Evolutionary conservation across 2,113 vertebrate genomes (phyloP).

Genomic region (Syngnathus floridae): DNA sequence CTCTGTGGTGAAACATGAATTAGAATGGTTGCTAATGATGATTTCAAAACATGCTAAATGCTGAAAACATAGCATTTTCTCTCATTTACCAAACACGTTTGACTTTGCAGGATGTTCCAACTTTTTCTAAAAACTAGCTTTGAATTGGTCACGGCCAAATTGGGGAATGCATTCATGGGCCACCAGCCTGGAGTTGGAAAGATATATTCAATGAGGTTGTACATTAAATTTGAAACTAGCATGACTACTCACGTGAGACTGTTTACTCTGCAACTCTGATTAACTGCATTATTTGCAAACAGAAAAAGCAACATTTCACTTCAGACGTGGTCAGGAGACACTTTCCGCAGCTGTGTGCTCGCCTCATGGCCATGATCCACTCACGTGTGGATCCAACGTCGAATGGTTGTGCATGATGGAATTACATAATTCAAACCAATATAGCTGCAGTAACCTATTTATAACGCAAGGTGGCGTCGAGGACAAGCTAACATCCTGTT

Average conservation of each 20-base stretch:
- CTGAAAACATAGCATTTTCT: too few species aligned
- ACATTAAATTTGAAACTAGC: too few species aligned
- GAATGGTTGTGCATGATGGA: background rate
- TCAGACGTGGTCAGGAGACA: background rate
- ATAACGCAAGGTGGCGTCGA: constrained; percentile 29
- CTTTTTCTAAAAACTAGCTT: too few species aligned
- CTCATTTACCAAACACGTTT: too few species aligned
- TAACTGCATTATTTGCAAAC: background rate
- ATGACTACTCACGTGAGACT: background rate
- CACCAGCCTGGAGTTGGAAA: too few species aligned
- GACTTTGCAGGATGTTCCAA: too few species aligned
- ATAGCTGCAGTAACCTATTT: background rate
- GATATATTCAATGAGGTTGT: too few species aligned
- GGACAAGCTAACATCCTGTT: background rate
- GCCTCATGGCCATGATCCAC: background rate
- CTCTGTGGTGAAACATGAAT: background rate
- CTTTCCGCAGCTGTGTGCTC: background rate
- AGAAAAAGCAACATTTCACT: background rate
- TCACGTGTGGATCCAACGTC: constrained; percentile 15
- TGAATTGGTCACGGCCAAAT: too few species aligned
- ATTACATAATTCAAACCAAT: constrained; percentile 40
- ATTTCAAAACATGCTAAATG: too few species aligned
- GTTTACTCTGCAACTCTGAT: background rate
- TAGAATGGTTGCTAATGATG: background rate
- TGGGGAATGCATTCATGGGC: too few species aligned